Conservation (phyloP, 1,140 invertebrate species). For the Mya arenaria region DNA sequence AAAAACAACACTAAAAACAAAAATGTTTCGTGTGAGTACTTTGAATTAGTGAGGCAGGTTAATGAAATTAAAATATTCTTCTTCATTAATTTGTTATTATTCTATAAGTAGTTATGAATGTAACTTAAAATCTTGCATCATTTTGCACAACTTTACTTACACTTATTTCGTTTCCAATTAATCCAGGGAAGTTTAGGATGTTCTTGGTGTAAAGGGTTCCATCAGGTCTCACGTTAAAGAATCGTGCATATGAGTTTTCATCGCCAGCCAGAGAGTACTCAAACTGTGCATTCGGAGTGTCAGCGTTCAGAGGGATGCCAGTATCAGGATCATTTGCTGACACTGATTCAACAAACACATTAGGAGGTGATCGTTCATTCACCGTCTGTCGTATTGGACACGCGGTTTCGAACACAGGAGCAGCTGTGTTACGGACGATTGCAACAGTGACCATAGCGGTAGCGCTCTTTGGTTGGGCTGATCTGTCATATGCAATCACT, state of each 20-base stretch:
- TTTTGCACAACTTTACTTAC: constrained; percentile 44
- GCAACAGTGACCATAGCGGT: constrained; percentile 30
- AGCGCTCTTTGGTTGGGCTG: constrained; percentile 3
- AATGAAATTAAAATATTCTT: too few species aligned
- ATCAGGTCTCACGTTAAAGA: constrained; percentile 34
- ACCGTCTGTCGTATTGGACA: not conserved
- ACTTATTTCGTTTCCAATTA: constrained; percentile 8
- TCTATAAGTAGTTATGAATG: too few species aligned
- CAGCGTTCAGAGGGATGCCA: not conserved
- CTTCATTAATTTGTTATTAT: too few species aligned
- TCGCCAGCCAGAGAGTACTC: constrained; percentile 17
- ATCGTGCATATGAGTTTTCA: constrained; percentile 30
- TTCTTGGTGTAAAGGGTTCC: constrained; percentile 25
- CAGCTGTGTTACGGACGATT: constrained; percentile 33
- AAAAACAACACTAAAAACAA: too few species aligned
- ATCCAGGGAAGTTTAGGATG: constrained; percentile 14
- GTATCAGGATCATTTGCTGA: constrained; percentile 19
- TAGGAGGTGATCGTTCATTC: not conserved
- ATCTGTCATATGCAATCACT: constrained; percentile 34
- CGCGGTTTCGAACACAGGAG: constrained; percentile 6
- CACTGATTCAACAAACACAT: not conserved
- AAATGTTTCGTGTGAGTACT: too few species aligned
- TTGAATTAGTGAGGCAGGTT: too few species aligned
- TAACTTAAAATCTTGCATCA: too few species aligned
- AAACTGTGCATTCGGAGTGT: constrained; percentile 49